phyloP scores from a whole-genome alignment of 2,888 invertebrate species.

The Lymantria dispar region DNA sequence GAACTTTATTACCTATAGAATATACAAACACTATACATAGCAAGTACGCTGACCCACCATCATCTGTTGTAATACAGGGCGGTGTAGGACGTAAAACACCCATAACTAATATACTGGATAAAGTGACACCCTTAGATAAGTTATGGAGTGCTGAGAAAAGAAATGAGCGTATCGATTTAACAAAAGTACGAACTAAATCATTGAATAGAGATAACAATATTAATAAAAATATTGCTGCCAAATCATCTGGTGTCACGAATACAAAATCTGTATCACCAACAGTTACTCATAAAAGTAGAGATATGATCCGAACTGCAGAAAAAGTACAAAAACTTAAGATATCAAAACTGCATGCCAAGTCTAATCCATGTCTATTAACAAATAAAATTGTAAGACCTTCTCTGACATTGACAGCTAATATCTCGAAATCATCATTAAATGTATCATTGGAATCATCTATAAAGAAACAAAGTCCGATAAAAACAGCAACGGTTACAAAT shows the following conservation, averaged over 20 bases:
- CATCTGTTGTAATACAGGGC: constrained; percentile 68
- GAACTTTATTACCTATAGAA: constrained; percentile 69
- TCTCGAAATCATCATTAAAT: constrained; percentile 60
- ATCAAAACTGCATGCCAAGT: constrained; percentile 56
- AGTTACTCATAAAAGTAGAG: constrained; percentile 65
- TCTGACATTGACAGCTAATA: constrained; percentile 43
- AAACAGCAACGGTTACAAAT: constrained; percentile 65
- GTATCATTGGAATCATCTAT: constrained; percentile 36
- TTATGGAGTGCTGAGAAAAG: constrained; percentile 76
- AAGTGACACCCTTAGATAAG: constrained; percentile 81
- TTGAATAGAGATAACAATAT: constrained; percentile 36
- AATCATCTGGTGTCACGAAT: constrained; percentile 19
- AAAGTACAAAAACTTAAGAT: constrained; percentile 67
- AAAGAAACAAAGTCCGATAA: constrained; percentile 56
- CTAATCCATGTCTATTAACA: constrained; percentile 51
- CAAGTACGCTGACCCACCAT: constrained; percentile 48
- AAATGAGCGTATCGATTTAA: constrained; percentile 67
- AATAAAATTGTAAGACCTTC: constrained; percentile 52
- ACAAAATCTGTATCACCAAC: constrained; percentile 39
- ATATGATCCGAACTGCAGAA: constrained; percentile 75
- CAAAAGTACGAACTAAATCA: constrained; percentile 53
- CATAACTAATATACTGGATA: constrained; percentile 74
- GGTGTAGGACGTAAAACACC: constrained; percentile 76
- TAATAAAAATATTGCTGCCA: constrained; percentile 25
- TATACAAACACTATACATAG: constrained; percentile 54